A percentile compares a stretch with the other conserved stretches of the same genome.
Conservation (phyloP, 2,888 invertebrate genomes). For the Andrena camellia region DNA sequence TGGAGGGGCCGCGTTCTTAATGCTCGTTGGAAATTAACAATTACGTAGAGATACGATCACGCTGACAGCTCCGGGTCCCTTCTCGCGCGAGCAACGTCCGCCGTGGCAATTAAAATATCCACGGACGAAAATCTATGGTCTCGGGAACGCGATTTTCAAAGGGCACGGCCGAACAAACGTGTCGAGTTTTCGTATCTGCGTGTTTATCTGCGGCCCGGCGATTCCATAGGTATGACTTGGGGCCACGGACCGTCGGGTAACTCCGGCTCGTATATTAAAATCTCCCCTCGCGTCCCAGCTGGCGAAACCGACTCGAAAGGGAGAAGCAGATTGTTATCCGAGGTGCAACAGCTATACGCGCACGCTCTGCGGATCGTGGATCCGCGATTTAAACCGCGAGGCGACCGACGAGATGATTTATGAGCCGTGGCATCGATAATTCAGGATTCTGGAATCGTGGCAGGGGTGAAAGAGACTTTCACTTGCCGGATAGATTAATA, state of each 20-base stretch:
- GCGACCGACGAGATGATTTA: constrained; percentile 47
- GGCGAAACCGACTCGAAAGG: constrained; percentile 53
- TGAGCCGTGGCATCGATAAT: constrained; percentile 13
- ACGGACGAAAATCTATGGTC: constrained; percentile 32
- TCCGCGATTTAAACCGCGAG: constrained; percentile 24
- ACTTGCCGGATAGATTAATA: background rate
- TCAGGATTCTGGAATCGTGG: constrained; percentile 15
- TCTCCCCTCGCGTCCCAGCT: constrained; percentile 50
- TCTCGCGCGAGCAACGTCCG: background rate
- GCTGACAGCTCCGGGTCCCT: background rate
- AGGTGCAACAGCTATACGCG: constrained; percentile 51
- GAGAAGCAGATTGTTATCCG: constrained; percentile 63
- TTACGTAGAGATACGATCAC: constrained; percentile 22
- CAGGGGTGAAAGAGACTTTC: constrained; percentile 49
- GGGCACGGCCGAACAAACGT: constrained; percentile 37
- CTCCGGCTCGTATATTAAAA: constrained; percentile 65
- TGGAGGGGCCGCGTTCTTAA: background rate
- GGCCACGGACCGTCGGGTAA: constrained; percentile 29
- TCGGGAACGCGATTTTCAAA: constrained; percentile 28
- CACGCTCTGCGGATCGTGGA: constrained; percentile 35
- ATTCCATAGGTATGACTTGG: constrained; percentile 50
- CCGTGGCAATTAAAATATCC: constrained; percentile 47
- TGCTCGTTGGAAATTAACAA: constrained; percentile 29
- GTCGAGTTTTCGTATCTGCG: constrained; percentile 52
- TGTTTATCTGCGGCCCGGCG: constrained; percentile 51